Evolutionary conservation across 2,888 invertebrate species (phyloP).

Genomic region (Calliopum simillimum): DNA sequence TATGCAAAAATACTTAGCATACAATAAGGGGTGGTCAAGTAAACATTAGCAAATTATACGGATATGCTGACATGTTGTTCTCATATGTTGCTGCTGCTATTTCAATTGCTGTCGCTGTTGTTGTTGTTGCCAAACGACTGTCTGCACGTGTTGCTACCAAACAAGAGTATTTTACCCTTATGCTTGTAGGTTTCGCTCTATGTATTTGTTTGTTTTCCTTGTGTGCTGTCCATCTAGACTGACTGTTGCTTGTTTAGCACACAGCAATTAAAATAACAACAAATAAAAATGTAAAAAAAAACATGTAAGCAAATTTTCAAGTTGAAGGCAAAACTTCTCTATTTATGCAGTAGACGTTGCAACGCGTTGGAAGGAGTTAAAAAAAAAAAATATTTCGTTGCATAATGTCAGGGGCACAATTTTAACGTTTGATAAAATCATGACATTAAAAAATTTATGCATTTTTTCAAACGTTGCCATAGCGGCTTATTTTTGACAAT

Average conservation of each 20-base stretch:
- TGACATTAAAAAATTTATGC: slow-evolving; percentile 24
- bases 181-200: neutral
- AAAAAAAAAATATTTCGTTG: slow-evolving; percentile 27
- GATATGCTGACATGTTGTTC: slow-evolving; percentile 53
- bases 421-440: slow-evolving; percentile 46
- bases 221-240: slow-evolving; percentile 9
- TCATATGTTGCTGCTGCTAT: slow-evolving; percentile 28
- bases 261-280: slow-evolving; percentile 45
- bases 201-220: neutral
- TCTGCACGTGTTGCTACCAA: slow-evolving; percentile 30
- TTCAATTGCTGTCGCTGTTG: neutral
- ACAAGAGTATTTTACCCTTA: slow-evolving; percentile 21
- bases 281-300: slow-evolving; percentile 19
- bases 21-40: slow-evolving; percentile 59
- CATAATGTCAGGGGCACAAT: slow-evolving; percentile 50
- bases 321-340: neutral
- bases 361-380: neutral
- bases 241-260: slow-evolving; percentile 48
- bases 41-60: slow-evolving; percentile 58
- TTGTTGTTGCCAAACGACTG: slow-evolving; percentile 24
- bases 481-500: slow-evolving; percentile 23
- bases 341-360: slow-evolving; percentile 3
- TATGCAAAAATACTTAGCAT: slow-evolving; percentile 56
- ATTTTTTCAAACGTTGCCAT: slow-evolving; percentile 19
- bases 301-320: neutral